These are phyloP conservation scores for Burhinus bistriatus DNA, from an alignment of 2,113 vertebrate species.

Conservation along the genomic window DNA sequence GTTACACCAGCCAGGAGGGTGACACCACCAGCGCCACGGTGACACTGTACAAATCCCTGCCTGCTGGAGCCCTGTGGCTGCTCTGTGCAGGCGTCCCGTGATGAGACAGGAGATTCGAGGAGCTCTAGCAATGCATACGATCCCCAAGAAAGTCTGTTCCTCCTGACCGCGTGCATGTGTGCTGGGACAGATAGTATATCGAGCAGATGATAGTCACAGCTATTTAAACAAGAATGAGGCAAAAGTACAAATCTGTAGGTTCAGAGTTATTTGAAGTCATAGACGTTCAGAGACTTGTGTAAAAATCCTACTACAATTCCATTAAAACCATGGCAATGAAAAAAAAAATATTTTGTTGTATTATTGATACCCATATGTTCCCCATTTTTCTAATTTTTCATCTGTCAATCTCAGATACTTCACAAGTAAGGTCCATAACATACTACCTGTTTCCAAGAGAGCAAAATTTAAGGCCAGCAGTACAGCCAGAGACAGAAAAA, in stretches of 20 bases:
- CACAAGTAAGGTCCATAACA: not conserved
- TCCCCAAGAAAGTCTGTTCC: not conserved
- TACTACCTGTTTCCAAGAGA: not conserved
- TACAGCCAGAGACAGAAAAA: not conserved
- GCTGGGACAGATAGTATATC: not conserved
- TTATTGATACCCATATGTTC: not conserved
- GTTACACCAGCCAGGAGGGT: not conserved
- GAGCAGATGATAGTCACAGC: not conserved
- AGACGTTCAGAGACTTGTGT: not conserved
- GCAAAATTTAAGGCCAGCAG: not conserved
- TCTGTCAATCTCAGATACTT: not conserved
- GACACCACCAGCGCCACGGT: not conserved
- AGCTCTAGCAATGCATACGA: rapidly evolving
- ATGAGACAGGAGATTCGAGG: not conserved
- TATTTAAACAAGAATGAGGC: not conserved
- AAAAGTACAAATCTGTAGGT: not conserved
- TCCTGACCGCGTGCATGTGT: not conserved
- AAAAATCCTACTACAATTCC: not conserved
- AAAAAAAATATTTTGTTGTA: not conserved
- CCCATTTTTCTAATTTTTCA: not conserved
- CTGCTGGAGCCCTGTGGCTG: not conserved
- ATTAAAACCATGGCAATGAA: not conserved
- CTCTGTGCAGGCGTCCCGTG: not conserved
- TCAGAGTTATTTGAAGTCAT: not conserved
- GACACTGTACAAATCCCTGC: not conserved